phyloP scores from a whole-genome alignment of 2,113 vertebrate species.

The Chlamydotis undulata region DNA sequence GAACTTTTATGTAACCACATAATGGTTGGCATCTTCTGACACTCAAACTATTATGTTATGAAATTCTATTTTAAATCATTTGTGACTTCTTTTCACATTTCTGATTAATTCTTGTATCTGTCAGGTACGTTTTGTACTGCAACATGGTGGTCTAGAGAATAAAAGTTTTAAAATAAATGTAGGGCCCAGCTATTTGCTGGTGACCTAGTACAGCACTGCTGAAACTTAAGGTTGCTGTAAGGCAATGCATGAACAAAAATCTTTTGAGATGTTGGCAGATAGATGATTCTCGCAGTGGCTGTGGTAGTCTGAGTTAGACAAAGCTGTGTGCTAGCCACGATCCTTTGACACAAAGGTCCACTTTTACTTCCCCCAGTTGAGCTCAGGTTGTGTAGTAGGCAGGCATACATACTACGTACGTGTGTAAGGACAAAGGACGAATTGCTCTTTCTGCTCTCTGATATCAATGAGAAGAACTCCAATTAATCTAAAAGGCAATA shows the following conservation, averaged over 20 bases:
- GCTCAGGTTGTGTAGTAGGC: background rate
- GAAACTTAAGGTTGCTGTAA: background rate
- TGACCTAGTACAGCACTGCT: background rate
- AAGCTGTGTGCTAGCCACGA: background rate
- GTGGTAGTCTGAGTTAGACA: background rate
- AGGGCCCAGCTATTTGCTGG: background rate
- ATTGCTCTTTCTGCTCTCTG: background rate
- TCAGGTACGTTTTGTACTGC: background rate
- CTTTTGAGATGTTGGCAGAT: background rate
- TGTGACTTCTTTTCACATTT: conserved; percentile 27
- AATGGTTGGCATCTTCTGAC: background rate
- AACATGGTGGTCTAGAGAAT: background rate
- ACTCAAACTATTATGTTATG: background rate
- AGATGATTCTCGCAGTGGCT: background rate
- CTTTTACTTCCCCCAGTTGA: background rate
- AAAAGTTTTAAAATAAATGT: background rate
- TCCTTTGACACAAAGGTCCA: background rate
- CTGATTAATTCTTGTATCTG: background rate
- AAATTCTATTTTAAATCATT: background rate
- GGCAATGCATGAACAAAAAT: background rate
- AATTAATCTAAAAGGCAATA: background rate
- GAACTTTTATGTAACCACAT: background rate
- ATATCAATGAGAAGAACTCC: background rate
- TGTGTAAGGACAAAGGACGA: background rate
- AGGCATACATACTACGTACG: background rate